These are phyloP conservation scores for Seira ritae DNA, from an alignment of 2,888 invertebrate species.

Conservation along the genomic window DNA sequence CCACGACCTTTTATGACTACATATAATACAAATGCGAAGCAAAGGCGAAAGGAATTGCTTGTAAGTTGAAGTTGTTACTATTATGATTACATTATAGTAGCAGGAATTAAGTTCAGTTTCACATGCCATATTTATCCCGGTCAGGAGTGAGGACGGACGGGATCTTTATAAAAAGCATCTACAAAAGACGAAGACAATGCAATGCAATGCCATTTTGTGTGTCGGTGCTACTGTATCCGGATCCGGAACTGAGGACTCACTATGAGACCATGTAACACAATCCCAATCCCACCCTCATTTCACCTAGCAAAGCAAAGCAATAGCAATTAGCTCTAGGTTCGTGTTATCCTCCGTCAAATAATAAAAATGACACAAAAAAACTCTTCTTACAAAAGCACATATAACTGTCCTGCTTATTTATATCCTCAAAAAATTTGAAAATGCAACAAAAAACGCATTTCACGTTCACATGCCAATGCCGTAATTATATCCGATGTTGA, in stretches of 20 bases:
- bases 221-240: background rate
- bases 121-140: background rate
- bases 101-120: background rate
- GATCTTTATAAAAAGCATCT: background rate
- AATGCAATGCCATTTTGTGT: background rate
- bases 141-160: background rate
- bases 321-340: background rate
- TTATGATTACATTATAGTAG: background rate
- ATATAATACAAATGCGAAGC: too few relatives aligned
- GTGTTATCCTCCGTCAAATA: background rate
- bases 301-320: background rate
- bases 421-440: too few relatives aligned
- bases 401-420: too few relatives aligned
- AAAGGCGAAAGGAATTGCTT: background rate
- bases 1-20: background rate
- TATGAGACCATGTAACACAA: background rate
- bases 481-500: too few relatives aligned
- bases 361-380: background rate
- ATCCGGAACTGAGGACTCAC: background rate
- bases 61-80: background rate
- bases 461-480: too few relatives aligned
- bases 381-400: too few relatives aligned
- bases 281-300: conserved; percentile 7
- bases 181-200: background rate
- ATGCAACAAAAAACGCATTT: too few relatives aligned